phyloP scores from a whole-genome alignment of 1,140 invertebrate species.

The Hyles vespertilio region DNA sequence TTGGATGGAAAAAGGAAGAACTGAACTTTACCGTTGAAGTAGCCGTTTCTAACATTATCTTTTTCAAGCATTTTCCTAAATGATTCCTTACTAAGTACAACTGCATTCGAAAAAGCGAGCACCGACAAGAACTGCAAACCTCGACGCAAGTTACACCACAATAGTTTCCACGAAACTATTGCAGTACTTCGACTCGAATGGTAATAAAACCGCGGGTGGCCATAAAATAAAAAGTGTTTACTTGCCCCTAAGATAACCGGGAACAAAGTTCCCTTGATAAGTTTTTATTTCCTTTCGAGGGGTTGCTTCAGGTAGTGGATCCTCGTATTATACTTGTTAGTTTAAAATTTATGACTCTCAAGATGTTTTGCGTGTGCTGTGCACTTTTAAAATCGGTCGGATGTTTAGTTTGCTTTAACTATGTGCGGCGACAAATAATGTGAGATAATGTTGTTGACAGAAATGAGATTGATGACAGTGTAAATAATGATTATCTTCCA shows the following conservation, averaged over 20 bases:
- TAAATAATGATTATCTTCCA: conserved; percentile 4
- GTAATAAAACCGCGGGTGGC: conserved; percentile 43
- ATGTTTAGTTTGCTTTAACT: not conserved
- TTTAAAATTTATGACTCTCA: conserved; percentile 4
- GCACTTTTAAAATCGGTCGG: conserved; percentile 4
- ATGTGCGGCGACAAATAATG: not conserved
- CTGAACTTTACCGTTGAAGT: too few relatives aligned
- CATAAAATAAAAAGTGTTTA: conserved; percentile 72
- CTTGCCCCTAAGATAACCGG: conserved; percentile 58
- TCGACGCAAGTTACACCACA: not conserved
- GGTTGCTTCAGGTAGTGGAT: conserved; percentile 17
- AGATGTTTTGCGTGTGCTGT: not conserved
- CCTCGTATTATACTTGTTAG: not conserved
- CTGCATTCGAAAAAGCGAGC: too few relatives aligned
- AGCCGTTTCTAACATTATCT: not conserved
- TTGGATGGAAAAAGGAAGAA: not conserved
- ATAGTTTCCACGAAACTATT: not conserved
- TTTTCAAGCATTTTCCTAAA: too few relatives aligned
- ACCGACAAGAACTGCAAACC: not conserved
- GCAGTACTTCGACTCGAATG: conserved; percentile 1
- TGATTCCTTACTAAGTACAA: too few relatives aligned
- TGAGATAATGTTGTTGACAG: conserved; percentile 7
- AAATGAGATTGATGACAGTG: conserved; percentile 5
- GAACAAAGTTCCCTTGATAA: conserved; percentile 64
- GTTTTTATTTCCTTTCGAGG: conserved; percentile 59